Evolutionary conservation across 2,113 vertebrate genomes (phyloP).

Genomic region (Pitta sordida): DNA sequence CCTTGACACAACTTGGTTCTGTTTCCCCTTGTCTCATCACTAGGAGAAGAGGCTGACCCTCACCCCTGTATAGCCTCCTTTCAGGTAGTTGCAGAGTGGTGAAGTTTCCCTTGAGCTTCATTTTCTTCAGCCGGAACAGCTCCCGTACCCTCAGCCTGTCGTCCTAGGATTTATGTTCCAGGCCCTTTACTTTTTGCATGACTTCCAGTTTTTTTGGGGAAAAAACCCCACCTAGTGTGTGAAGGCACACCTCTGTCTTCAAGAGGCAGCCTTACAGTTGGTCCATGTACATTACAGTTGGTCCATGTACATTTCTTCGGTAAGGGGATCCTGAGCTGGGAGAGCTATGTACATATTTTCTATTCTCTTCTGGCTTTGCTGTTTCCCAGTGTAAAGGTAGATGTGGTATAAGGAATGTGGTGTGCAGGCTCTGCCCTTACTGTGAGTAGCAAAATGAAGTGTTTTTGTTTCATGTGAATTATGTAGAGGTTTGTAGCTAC

Average conservation of each 20-base stretch:
- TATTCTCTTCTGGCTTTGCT: neutral
- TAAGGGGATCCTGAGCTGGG: neutral
- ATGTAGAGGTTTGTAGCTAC: neutral
- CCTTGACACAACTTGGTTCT: neutral
- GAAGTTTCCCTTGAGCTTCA: neutral
- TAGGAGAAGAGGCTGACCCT: no score
- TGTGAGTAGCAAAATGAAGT: neutral
- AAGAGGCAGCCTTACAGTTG: neutral
- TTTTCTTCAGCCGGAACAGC: neutral
- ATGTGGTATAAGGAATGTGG: neutral
- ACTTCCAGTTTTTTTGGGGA: rapidly evolving
- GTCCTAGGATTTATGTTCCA: neutral
- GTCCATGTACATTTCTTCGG: neutral
- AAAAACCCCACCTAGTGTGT: rapidly evolving
- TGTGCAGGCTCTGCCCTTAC: neutral
- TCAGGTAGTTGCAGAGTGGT: neutral
- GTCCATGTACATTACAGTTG: neutral
- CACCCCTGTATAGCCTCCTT: no score
- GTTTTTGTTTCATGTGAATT: neutral
- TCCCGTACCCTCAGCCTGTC: neutral
- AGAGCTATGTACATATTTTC: neutral
- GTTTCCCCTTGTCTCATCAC: neutral
- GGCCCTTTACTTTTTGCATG: neutral
- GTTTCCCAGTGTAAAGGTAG: neutral
- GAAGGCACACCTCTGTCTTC: neutral